These are phyloP conservation scores for Noctilio leporinus DNA, from an alignment of 2,113 vertebrate species.

Conservation along the genomic window DNA sequence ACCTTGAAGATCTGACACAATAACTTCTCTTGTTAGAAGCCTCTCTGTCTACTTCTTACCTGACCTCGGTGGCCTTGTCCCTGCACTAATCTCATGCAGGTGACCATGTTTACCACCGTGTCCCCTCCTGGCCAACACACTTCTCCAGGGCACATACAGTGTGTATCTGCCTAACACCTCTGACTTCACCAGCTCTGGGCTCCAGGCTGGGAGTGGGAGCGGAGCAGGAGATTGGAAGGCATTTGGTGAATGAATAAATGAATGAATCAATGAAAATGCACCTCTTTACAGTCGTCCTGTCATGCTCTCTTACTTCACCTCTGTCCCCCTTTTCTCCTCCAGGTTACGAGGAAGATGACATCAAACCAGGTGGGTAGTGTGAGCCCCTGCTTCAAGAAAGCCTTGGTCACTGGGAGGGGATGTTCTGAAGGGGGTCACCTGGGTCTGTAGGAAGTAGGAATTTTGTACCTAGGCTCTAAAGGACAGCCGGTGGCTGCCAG, in stretches of 20 bases:
- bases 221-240: not conserved
- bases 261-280: not conserved
- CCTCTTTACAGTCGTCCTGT: not conserved
- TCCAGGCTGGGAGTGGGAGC: not conserved
- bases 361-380: slow-evolving; percentile 3
- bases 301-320: not conserved
- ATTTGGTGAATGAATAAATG: not conserved
- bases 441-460: not conserved
- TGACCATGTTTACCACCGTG: not conserved
- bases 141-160: not conserved
- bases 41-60: not conserved
- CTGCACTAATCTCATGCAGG: not conserved
- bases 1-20: not conserved
- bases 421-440: not conserved
- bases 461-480: not conserved
- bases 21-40: not conserved
- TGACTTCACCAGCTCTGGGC: not conserved
- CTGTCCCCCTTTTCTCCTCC: not conserved
- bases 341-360: slow-evolving; percentile 30
- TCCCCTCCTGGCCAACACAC: too few species aligned
- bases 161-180: not conserved
- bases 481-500: not conserved
- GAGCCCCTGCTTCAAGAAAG: not conserved
- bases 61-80: not conserved
- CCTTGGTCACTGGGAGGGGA: not conserved